Percentiles rank a stretch among this genome's conserved stretches.
These are phyloP conservation scores for Pristionchus entomophagus DNA, from an alignment of 2,888 invertebrate genomes.

Conservation along the genomic window DNA sequence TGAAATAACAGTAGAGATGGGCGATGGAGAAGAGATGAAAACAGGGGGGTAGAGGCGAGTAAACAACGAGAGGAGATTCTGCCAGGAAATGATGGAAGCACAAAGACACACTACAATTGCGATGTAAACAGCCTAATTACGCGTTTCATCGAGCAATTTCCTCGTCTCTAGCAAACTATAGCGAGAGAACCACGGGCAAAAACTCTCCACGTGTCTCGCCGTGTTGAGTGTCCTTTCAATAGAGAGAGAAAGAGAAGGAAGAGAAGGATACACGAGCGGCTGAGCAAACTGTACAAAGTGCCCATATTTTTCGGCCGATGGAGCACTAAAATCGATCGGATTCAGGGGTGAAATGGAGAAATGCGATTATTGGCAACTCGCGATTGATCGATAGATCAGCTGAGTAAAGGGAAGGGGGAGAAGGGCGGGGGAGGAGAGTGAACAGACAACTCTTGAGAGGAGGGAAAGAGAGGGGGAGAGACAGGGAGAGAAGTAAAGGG, in stretches of 20 bases:
- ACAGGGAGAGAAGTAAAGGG: not conserved
- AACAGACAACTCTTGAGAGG: not conserved
- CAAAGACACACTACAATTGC: not conserved
- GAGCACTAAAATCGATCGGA: slow-evolving; percentile 1
- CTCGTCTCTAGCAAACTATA: slow-evolving; percentile 1
- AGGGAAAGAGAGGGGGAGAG: not conserved
- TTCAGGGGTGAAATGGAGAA: too few species aligned
- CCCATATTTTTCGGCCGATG: not conserved
- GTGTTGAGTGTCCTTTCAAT: slow-evolving; percentile 1
- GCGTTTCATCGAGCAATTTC: too few species aligned
- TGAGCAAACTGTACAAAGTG: slow-evolving; percentile 26
- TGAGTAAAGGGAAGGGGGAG: not conserved
- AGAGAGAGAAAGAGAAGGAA: not conserved
- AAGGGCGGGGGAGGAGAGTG: not conserved
- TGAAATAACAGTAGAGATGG: not conserved
- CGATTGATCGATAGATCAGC: slow-evolving; percentile 34
- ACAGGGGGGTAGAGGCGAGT: not conserved
- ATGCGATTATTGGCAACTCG: slow-evolving; percentile 8
- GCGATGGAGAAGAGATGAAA: not conserved
- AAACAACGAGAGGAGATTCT: not conserved
- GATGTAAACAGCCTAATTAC: too few species aligned
- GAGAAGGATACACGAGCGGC: not conserved
- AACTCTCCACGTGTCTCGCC: not conserved
- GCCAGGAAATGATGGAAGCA: not conserved
- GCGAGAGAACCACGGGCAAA: not conserved